A percentile compares a stretch with the other conserved stretches of the same genome.
phyloP scores from a whole-genome alignment of 2,113 vertebrate species.

The Tamias sibiricus region DNA sequence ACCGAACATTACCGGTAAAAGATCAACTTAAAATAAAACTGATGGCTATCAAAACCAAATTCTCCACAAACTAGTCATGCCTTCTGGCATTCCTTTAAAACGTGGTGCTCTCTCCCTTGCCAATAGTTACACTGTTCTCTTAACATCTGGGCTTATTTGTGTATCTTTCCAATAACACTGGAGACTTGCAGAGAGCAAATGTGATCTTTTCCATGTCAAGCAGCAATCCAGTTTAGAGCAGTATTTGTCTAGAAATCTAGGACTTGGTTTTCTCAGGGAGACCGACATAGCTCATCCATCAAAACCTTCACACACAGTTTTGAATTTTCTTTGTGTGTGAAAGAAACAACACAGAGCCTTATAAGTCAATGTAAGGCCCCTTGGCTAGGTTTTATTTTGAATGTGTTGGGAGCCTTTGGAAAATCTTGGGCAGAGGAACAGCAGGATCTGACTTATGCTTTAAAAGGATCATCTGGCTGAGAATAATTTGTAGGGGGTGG shows the following conservation, averaged over 20 bases:
- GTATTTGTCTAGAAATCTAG: neutral
- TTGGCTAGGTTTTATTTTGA: neutral
- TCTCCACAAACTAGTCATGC: neutral
- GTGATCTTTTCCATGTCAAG: neutral
- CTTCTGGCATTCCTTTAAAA: neutral
- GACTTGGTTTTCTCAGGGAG: neutral
- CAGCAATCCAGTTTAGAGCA: neutral
- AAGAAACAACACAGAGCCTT: neutral
- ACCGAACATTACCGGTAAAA: neutral
- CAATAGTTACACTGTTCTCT: neutral
- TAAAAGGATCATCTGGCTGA: neutral
- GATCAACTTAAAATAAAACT: slow-evolving; percentile 4
- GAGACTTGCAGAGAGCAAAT: neutral
- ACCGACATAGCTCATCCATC: neutral
- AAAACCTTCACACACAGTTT: neutral
- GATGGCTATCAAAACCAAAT: neutral
- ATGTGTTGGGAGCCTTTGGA: neutral
- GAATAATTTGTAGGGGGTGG: neutral
- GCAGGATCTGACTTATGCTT: neutral
- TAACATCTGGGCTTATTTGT: neutral
- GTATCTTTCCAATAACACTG: neutral
- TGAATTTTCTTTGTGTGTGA: neutral
- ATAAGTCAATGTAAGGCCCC: neutral
- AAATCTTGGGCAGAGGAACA: neutral
- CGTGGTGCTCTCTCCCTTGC: neutral